Evolutionary conservation across 1,140 invertebrate species (phyloP), one percentile per base, ranked within the genome.

Genomic region (Calosoma granatense): DNA sequence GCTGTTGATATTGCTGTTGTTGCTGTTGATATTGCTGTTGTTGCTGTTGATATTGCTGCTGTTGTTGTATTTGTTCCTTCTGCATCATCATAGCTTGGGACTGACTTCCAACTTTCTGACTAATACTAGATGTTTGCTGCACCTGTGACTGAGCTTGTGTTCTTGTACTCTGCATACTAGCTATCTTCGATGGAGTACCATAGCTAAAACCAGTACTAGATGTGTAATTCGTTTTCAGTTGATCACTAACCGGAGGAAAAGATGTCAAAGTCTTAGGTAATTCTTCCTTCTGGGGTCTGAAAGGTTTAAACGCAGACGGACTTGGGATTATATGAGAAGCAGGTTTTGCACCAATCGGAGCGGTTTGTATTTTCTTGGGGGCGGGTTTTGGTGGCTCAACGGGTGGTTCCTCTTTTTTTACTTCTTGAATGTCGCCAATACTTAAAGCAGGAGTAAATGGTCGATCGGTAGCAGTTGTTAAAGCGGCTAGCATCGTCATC

Each of bases 391-490:
- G 9, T n/a, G 65, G 61, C 4, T 67, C 65, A 2, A 70, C 64
- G 4, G 41, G 9, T 11, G 15, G 6, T 12, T 9, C 6, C 19
- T 19, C 2, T 51, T 51, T 30, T 20, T 26, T 55, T 51, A 55
- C 54, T 55, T 20, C 53, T 59, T 22, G 53, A 52, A n/a, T 43
- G 39, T 53, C 41, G 41, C 41, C 41, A 51, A 15, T 14, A 54
- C 51, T 60, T 56, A 30, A 11, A 22, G 15, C 1, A 15, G 23
- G 19, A 30, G 41, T 47, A 47, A 47, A 47, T 12, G 70, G 61
- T 43, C 67, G 60, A 14, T 70, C 68, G 6, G 77, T 67, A 39
- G 76, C 76, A n/a, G 74, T 76, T 53, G 70, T 72, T 55, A 78
- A 63, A 36, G 78, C 77, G 47, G 72, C 67, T 59, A 65, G 65